Percentiles rank a stretch among this genome's conserved stretches.
Conservation (phyloP, 2,888 invertebrate species). For the Spisula solida region DNA sequence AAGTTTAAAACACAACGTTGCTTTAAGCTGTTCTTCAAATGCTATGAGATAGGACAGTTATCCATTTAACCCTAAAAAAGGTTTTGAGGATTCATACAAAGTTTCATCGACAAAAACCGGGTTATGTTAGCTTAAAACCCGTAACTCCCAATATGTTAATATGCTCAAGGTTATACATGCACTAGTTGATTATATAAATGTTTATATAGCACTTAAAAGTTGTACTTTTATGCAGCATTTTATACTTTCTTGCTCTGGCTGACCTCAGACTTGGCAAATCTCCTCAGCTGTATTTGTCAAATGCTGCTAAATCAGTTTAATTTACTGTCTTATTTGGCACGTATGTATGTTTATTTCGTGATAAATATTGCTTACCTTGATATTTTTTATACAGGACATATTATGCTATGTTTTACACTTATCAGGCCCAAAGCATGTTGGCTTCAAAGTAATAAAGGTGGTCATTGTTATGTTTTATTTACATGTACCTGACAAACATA, state of each 20-base stretch:
- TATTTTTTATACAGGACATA: neutral
- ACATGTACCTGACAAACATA: too few relatives aligned
- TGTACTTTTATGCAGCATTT: neutral
- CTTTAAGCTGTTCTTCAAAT: too few relatives aligned
- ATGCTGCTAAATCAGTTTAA: neutral
- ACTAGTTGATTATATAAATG: neutral
- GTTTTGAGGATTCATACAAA: too few relatives aligned
- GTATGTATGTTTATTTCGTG: neutral
- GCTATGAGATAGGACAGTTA: too few relatives aligned
- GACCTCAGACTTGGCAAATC: conserved; percentile 12
- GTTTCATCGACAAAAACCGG: too few relatives aligned
- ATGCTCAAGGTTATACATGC: neutral
- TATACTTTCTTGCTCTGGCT: neutral
- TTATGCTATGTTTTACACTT: neutral
- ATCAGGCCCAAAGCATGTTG: neutral
- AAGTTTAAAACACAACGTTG: too few relatives aligned
- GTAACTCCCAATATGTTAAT: neutral
- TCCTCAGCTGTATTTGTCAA: neutral
- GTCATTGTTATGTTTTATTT: too few relatives aligned
- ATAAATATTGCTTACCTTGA: neutral
- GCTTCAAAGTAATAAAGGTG: neutral
- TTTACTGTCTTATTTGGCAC: conserved; percentile 3
- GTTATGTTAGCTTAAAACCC: too few relatives aligned
- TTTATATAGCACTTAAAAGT: neutral
- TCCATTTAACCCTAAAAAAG: too few relatives aligned